Evolutionary conservation across 2,113 vertebrate species (phyloP), one percentile per base, ranked within the genome.

Genomic region (Tretioscincus oriximinensis): DNA sequence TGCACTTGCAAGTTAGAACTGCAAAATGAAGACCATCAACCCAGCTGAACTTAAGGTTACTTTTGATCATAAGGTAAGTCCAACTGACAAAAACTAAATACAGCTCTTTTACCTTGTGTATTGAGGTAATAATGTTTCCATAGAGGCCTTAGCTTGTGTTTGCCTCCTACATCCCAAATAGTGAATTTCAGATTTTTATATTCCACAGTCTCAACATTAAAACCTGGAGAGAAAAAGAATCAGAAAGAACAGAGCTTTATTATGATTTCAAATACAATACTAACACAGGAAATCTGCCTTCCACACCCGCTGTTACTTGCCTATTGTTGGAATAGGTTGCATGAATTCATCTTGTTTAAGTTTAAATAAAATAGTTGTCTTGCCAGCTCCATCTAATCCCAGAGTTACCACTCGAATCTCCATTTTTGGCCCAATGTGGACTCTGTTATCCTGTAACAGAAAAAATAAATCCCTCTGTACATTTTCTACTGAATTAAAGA

Each of bases 81-180:
- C 54, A 83, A 21, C 24, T 64, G 14, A 69, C 73, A 72, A 67
- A 63, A 81, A 81, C n/a, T 74, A 75, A 82, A 31, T 14, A 80
- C 29, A 60, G 82, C 12, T 84, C 12, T 74, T 87, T 82, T 94
- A 99, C 98, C 98, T 97, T 99, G 98, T 1, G 98, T 99, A 93
- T 99, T 99, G 47, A 99, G 97, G 88, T 99, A 99, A 92, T 99
- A 99, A 93, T 99, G 98, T 88, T 99, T 99, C 98, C 98, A 99
- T 16, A 99, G 93, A 2, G 98, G 98, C 58, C 98, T 95, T 84
- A 99, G 95, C 89, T 99, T 99, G 77, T 99, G 98, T 86, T 99
- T 99, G 63, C 98, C 98, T 86, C 98, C 98, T 72, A 99, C 98
- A 84, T 99, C 98, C 98, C 98, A 99, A 94, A 99, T 99, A 71